A percentile compares a stretch with the other conserved stretches of the same genome.
phyloP scores from a whole-genome alignment of 2,797 vertebrate genomes.

The Sternotherus odoratus region DNA sequence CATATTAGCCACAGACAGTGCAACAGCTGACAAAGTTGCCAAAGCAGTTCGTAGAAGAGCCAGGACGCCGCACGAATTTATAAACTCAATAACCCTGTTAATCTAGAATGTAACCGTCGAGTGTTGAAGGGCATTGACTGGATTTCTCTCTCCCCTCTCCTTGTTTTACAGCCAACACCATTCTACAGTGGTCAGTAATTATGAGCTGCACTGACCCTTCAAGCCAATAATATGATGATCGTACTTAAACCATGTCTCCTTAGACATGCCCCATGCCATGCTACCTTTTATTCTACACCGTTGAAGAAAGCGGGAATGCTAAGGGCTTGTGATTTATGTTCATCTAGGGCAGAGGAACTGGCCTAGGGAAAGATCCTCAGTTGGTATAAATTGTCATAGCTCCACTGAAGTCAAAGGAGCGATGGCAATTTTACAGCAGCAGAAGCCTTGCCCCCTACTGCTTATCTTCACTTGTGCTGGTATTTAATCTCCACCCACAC shows the following conservation, averaged over 20 bases:
- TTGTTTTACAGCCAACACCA: neutral
- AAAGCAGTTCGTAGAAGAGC: slow-evolving; percentile 50
- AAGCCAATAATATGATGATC: neutral
- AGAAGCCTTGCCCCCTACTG: neutral
- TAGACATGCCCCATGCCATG: fast-evolving
- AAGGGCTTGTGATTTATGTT: neutral
- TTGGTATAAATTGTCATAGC: neutral
- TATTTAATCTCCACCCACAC: neutral
- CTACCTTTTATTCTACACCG: neutral
- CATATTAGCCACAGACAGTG: slow-evolving; percentile 61
- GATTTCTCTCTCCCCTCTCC: slow-evolving; percentile 1
- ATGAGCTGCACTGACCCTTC: neutral
- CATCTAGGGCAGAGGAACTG: neutral
- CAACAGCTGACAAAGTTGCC: slow-evolving; percentile 52
- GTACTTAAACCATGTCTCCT: neutral
- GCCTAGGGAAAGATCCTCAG: fast-evolving
- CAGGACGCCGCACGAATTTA: neutral
- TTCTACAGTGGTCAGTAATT: neutral
- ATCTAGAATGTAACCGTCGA: neutral
- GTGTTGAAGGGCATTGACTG: neutral
- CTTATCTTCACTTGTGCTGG: neutral
- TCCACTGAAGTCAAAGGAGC: neutral
- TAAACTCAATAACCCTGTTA: neutral
- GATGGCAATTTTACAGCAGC: neutral
- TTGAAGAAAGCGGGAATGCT: neutral